Evolutionary conservation across 2,113 vertebrate species (phyloP).

Genomic region (Brachypteracias leptosomus): DNA sequence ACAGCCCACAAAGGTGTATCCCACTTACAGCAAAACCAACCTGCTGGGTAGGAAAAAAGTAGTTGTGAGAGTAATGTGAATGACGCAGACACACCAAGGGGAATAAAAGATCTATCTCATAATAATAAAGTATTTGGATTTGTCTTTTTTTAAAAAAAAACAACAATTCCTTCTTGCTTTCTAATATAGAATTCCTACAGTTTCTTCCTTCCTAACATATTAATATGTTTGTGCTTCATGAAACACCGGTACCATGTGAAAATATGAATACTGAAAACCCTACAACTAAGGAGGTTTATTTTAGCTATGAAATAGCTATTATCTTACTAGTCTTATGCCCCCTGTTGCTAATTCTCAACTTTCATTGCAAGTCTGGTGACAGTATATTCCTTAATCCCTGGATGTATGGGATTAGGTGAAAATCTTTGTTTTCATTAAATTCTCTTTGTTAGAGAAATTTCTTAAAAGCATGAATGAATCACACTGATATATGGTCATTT

Average conservation of each 20-base stretch:
- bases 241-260: not conserved
- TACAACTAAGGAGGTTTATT: not conserved
- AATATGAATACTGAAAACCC: not conserved
- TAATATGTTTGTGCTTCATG: not conserved
- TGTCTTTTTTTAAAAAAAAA: not conserved
- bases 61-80: not conserved
- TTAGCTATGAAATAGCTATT: not conserved
- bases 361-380: not conserved
- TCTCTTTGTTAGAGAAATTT: not conserved
- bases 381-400: not conserved
- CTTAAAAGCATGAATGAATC: not conserved
- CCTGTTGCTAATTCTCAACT: not conserved
- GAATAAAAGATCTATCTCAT: not conserved
- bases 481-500: not conserved
- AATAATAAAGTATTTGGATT: not conserved
- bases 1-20: not conserved
- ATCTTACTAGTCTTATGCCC: not conserved
- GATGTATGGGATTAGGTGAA: not conserved
- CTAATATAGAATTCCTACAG: not conserved
- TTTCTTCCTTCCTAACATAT: not conserved
- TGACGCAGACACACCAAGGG: not conserved
- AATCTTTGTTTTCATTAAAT: not conserved
- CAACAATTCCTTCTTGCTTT: not conserved
- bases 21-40: not conserved
- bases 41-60: not conserved